Evolutionary conservation across 2,888 invertebrate species (phyloP), one percentile per base, ranked within the genome.

Genomic region (Oxyscelio sp.): DNA sequence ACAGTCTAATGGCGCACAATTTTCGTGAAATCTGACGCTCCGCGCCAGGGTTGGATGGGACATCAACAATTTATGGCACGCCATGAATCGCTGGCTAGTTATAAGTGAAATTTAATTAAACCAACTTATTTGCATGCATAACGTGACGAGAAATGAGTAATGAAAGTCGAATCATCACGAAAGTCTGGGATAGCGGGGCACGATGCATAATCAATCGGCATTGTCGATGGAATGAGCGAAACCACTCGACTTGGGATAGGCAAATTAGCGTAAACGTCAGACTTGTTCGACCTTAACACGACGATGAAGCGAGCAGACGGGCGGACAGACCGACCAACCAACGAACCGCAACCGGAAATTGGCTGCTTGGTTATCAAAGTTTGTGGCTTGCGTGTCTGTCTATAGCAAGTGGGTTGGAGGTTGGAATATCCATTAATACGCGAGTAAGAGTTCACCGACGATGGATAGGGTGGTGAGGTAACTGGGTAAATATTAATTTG

Each of bases 401-500:
- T 90, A 85, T 87, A 66, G 85, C 66, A 75, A 38, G 78, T 84
- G 81, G 71, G 70, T 63, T 75, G 70, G 48, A 88, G 90, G 87
- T 84, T 89, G 91, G 89, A 70, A 91, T 92, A 92, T 93, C 92
- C 93, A 93, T 94, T 94, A 94, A 94, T 94, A 93, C 93, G 92
- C 92, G 91, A 93, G 91, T 88, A 90, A 90, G 90, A 90, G 90
- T 87, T 89, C 88, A 88, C 86, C 84, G 85, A 84, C 88, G 87
- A 89, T 89, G 88, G 83, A 89, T 91, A 85, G 89, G 89, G 88
- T 61, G 71, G 45, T 61, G 90, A 88, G 91, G 90, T 89, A 86
- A 87, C 88, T 91, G 91, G 90, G 93, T 93, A 94, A 94, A 94
- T 94, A 94, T 94, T 94, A 93, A 94, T 94, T 94, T 93, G 91